A percentile compares a stretch with the other conserved stretches of the same genome.
phyloP scores from a whole-genome alignment of 2,888 invertebrate species.

The Nephrocerus scutellatus region DNA sequence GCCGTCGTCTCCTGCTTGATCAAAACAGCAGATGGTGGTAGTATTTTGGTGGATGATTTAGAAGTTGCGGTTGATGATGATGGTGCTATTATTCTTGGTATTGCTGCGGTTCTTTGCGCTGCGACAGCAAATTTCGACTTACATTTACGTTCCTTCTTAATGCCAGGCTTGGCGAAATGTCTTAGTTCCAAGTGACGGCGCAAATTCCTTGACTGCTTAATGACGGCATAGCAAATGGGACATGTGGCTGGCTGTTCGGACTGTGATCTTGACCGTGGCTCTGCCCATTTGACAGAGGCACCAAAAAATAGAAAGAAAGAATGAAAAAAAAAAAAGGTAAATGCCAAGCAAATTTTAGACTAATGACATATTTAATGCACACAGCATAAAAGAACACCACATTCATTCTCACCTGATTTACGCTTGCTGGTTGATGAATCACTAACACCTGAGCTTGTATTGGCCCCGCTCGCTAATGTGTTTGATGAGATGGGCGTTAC shows the following conservation, averaged over 20 bases:
- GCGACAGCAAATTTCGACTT: constrained; percentile 30
- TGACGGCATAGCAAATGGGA: constrained; percentile 55
- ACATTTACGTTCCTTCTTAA: constrained; percentile 48
- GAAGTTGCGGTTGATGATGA: no score
- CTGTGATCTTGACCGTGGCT: constrained; percentile 53
- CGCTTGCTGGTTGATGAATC: constrained; percentile 30
- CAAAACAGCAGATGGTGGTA: no score
- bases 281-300: no score
- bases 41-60: no score
- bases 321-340: constrained; percentile 1
- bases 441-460: constrained; percentile 21
- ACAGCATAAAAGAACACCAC: no score
- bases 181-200: constrained; percentile 52
- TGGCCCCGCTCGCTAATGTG: constrained; percentile 24
- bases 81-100: no score
- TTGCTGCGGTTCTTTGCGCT: not conserved
- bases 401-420: constrained; percentile 12
- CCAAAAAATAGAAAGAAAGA: constrained; percentile 14
- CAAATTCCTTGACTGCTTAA: constrained; percentile 55
- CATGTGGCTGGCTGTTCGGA: constrained; percentile 58
- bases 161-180: constrained; percentile 48
- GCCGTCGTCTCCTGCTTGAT: no score
- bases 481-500: constrained; percentile 22
- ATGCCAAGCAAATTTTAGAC: no score
- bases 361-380: no score